Conservation (phyloP, 2,113 vertebrate genomes). For the Ptilonorhynchus violaceus region DNA sequence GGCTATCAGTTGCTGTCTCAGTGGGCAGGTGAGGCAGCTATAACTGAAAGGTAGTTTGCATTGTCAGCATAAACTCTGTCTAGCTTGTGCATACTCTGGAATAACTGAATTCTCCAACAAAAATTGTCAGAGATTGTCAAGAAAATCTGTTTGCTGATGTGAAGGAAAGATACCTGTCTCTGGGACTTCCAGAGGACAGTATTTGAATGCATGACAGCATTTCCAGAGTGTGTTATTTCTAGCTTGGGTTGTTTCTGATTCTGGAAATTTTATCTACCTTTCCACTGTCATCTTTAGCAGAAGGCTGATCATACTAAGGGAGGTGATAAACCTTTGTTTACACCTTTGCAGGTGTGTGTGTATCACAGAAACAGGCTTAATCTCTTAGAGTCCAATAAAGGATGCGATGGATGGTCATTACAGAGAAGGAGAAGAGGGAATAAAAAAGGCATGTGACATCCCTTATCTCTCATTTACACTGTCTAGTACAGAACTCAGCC, state of each 20-base stretch:
- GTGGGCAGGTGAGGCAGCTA: neutral
- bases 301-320: neutral
- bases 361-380: neutral
- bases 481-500: neutral
- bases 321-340: fast-evolving
- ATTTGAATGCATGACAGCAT: neutral
- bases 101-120: neutral
- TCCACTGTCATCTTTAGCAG: neutral
- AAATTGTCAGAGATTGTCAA: neutral
- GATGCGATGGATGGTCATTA: neutral
- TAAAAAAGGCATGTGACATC: neutral
- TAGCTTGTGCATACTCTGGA: neutral
- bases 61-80: neutral
- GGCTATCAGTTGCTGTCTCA: neutral
- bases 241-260: neutral
- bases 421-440: neutral
- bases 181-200: neutral
- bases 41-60: neutral
- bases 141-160: neutral
- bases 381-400: neutral
- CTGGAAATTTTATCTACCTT: neutral
- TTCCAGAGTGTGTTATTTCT: neutral
- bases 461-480: neutral
- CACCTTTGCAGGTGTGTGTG: fast-evolving
- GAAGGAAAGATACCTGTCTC: neutral